Conservation (phyloP, 2,797 vertebrate genomes). For the Acrossocheilus fasciatus region DNA sequence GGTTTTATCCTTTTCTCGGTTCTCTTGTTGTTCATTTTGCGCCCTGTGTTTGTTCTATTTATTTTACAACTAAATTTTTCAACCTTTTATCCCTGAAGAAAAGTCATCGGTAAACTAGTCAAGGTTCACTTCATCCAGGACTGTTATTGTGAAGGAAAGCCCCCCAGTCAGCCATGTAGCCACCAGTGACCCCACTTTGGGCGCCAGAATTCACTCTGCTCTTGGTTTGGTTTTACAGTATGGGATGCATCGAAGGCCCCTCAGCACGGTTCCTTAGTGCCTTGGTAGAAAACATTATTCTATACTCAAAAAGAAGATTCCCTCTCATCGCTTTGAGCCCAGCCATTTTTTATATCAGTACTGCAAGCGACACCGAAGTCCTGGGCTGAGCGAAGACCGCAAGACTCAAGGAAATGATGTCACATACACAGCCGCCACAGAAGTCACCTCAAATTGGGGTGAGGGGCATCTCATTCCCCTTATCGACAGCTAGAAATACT, state of each 20-base stretch:
- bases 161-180: conserved; percentile 35
- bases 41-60: conserved; percentile 33
- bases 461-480: conserved; percentile 57
- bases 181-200: neutral
- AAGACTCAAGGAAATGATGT: conserved; percentile 26
- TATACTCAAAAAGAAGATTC: conserved; percentile 1
- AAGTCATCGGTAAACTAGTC: neutral
- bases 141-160: conserved; percentile 18
- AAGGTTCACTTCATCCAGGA: conserved; percentile 8
- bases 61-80: conserved; percentile 56
- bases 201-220: neutral
- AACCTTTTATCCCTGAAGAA: conserved; percentile 11
- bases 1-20: conserved; percentile 66
- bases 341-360: conserved; percentile 6
- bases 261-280: conserved; percentile 78
- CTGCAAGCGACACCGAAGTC: conserved; percentile 20
- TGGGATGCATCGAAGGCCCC: conserved; percentile 55
- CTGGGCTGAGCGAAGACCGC: conserved; percentile 1
- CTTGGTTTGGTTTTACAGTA: conserved; percentile 26
- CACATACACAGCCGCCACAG: conserved; percentile 14
- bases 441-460: conserved; percentile 39
- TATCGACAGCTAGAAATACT: conserved; percentile 73
- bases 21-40: conserved; percentile 46
- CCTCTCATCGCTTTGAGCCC: neutral
- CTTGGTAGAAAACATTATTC: conserved; percentile 75